phyloP scores from a whole-genome alignment of 2,797 vertebrate species.

The Catharus ustulatus region DNA sequence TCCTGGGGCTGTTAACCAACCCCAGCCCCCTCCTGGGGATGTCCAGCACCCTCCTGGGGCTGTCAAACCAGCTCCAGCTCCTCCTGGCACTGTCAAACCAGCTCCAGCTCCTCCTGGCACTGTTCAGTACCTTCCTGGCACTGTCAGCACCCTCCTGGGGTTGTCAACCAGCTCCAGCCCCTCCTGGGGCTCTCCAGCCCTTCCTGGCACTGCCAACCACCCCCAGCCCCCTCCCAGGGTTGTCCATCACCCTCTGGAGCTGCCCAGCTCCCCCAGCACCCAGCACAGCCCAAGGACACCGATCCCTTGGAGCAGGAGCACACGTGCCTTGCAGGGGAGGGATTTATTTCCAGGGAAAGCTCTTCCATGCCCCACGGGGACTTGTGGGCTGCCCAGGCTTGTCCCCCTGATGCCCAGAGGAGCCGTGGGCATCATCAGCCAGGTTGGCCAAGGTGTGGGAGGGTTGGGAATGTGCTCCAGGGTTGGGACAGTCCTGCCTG shows the following conservation, averaged over 20 bases:
- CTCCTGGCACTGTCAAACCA: too few species aligned
- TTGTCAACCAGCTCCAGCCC: too few species aligned
- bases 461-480: accelerated
- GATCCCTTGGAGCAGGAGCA: neutral
- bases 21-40: neutral
- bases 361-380: neutral
- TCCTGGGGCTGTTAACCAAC: neutral
- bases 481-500: neutral
- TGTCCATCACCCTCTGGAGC: too few species aligned
- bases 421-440: accelerated
- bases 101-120: too few species aligned
- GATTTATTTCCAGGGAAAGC: neutral
- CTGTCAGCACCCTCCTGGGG: too few species aligned
- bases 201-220: too few species aligned
- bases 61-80: too few species aligned
- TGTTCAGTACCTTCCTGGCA: neutral
- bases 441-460: neutral
- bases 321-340: neutral
- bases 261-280: neutral
- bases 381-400: neutral
- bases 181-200: too few species aligned
- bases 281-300: neutral
- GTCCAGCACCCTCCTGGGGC: too few species aligned
- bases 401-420: neutral
- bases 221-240: accelerated